Evolutionary conservation across 2,888 invertebrate species (phyloP).

Genomic region (Megalurothrips usitatus): DNA sequence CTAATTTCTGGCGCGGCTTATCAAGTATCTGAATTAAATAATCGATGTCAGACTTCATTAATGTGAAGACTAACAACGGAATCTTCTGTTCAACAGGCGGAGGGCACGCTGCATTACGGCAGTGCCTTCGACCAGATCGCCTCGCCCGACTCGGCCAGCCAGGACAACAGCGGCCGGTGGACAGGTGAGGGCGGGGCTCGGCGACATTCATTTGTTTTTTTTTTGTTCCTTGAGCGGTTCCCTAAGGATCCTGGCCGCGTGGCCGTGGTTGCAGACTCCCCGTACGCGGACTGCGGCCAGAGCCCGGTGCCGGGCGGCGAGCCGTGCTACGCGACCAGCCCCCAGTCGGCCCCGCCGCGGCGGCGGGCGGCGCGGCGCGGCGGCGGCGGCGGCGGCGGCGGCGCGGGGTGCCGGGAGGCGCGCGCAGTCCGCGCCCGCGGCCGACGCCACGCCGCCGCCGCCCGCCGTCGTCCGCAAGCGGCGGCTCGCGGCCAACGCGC

Average conservation of each 20-base stretch:
- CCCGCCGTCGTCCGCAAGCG: constrained; percentile 53
- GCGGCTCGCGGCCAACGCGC: constrained; percentile 66
- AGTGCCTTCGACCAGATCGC: not conserved
- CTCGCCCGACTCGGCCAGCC: not conserved
- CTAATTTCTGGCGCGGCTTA: too few species aligned
- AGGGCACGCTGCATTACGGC: not conserved
- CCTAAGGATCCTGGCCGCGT: not conserved
- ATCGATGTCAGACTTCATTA: too few species aligned
- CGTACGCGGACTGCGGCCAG: not conserved
- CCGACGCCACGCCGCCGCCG: constrained; percentile 35
- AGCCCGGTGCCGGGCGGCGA: not conserved
- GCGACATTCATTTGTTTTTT: too few species aligned
- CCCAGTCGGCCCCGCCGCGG: not conserved
- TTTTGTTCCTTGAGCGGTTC: too few species aligned
- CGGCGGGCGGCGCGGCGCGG: not conserved
- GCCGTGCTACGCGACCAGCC: not conserved
- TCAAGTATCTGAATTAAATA: too few species aligned
- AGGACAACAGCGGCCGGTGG: not conserved
- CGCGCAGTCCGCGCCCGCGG: constrained; percentile 3
- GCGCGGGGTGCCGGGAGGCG: not conserved
- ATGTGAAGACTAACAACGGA: not conserved
- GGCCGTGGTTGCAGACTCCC: constrained; percentile 18
- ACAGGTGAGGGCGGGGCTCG: not conserved
- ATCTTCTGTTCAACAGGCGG: not conserved
- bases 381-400: not conserved